phyloP scores from a whole-genome alignment of 2,113 vertebrate genomes.

The Mola mola region DNA sequence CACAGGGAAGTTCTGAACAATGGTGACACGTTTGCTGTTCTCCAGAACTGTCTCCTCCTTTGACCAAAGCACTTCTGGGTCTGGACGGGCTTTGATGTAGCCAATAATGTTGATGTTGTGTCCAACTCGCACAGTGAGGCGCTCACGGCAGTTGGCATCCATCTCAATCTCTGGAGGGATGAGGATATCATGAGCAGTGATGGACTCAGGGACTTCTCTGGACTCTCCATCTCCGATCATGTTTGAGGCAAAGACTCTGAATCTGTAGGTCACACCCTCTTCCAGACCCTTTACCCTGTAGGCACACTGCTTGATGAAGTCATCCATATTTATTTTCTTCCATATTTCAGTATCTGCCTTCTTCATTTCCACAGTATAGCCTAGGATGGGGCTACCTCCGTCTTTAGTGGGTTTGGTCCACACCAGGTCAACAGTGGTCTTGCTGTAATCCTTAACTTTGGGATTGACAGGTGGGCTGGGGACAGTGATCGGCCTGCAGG shows the following conservation, averaged over 20 bases:
- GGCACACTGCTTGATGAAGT: constrained; percentile 92
- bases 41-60: constrained; percentile 87
- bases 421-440: constrained; percentile 90
- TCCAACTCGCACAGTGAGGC: constrained; percentile 93
- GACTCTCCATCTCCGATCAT: constrained; percentile 96
- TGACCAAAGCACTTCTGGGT: constrained; percentile 93
- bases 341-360: constrained; percentile 87
- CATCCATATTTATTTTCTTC: constrained; percentile 91
- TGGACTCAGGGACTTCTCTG: constrained; percentile 92
- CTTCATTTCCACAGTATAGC: constrained; percentile 94
- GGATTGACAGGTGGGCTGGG: constrained; percentile 96
- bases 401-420: constrained; percentile 96
- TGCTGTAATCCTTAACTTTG: constrained; percentile 96
- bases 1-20: constrained; percentile 88
- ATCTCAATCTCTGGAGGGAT: constrained; percentile 96
- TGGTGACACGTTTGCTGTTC: constrained; percentile 85
- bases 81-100: constrained; percentile 93
- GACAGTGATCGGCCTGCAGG: constrained; percentile 90
- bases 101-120: constrained; percentile 93
- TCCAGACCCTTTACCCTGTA: constrained; percentile 91
- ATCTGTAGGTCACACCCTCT: constrained; percentile 93
- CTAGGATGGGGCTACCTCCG: constrained; percentile 94
- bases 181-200: constrained; percentile 94
- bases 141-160: constrained; percentile 89
- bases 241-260: constrained; percentile 92